Conservation (phyloP, 2,797 vertebrate species). For the Acestrorhynchus altus region DNA sequence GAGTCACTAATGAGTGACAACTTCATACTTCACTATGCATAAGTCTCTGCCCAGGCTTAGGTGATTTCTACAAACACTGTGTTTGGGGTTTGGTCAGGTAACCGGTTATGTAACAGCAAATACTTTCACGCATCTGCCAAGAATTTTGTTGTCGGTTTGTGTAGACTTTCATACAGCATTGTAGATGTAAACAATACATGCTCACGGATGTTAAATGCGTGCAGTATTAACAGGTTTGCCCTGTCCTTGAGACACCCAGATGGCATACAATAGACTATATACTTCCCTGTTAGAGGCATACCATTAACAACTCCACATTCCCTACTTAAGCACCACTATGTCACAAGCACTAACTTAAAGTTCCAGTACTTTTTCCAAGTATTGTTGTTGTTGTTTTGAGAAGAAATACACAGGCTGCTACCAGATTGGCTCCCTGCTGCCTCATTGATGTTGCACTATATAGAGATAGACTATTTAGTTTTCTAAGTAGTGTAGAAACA, state of each 20-base stretch:
- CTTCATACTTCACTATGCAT: neutral
- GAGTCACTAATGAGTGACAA: no score
- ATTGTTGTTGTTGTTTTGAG: neutral
- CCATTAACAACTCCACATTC: neutral
- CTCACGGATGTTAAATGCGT: neutral
- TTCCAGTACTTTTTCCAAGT: no score
- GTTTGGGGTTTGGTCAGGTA: neutral
- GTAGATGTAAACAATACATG: neutral
- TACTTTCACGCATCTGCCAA: slow-evolving; percentile 5
- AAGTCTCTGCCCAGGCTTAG: neutral
- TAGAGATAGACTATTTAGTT: no score
- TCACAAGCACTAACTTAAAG: neutral
- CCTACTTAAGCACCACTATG: neutral
- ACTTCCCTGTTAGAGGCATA: neutral
- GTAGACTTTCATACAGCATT: neutral
- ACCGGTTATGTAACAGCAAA: slow-evolving; percentile 1
- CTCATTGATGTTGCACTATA: no score
- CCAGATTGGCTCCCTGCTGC: no score
- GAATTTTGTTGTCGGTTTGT: neutral
- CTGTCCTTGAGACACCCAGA: slow-evolving; percentile 2
- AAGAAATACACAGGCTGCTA: neutral
- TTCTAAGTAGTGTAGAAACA: no score
- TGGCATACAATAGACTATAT: neutral
- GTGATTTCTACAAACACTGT: neutral
- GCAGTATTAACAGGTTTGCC: slow-evolving; percentile 30